Percentiles rank a stretch among this genome's conserved stretches.
phyloP scores from a whole-genome alignment of 1,140 invertebrate genomes.

The Melipona quadrifasciata region DNA sequence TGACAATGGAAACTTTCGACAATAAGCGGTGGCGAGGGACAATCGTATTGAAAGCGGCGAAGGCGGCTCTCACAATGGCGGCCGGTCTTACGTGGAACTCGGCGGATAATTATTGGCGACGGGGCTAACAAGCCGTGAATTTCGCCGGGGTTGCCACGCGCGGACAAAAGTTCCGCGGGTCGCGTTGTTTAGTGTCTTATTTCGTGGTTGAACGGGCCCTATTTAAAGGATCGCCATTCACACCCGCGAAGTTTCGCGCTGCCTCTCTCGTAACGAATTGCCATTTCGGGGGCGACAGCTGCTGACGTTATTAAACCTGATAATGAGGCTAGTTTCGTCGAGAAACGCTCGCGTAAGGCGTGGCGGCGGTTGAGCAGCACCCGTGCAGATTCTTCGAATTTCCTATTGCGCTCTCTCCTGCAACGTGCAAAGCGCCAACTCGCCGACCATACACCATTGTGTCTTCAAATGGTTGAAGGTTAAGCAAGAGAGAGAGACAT shows the following conservation, averaged over 20 bases:
- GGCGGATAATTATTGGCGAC: constrained; percentile 71
- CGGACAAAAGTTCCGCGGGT: constrained; percentile 54
- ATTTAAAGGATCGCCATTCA: constrained; percentile 46
- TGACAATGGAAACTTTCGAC: constrained; percentile 79
- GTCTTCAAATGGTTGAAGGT: neutral
- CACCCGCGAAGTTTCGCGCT: constrained; percentile 46
- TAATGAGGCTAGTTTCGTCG: constrained; percentile 9
- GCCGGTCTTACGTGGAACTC: constrained; percentile 69
- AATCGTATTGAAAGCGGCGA: constrained; percentile 79
- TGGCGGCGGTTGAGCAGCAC: neutral
- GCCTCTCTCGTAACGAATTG: constrained; percentile 38
- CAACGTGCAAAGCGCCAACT: neutral
- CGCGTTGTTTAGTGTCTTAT: constrained; percentile 61
- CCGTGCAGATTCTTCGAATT: neutral
- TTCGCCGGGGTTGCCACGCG: neutral
- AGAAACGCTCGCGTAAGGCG: neutral
- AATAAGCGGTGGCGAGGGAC: constrained; percentile 74
- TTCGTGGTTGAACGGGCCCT: constrained; percentile 61
- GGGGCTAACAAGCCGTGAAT: constrained; percentile 34
- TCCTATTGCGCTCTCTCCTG: neutral
- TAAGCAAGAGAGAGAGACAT: too few species aligned
- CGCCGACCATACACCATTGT: neutral
- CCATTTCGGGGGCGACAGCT: neutral
- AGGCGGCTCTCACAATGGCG: constrained; percentile 69
- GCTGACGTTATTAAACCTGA: constrained; percentile 8